Conservation (phyloP, 2,888 invertebrate genomes). For the Mycogona germanica region DNA sequence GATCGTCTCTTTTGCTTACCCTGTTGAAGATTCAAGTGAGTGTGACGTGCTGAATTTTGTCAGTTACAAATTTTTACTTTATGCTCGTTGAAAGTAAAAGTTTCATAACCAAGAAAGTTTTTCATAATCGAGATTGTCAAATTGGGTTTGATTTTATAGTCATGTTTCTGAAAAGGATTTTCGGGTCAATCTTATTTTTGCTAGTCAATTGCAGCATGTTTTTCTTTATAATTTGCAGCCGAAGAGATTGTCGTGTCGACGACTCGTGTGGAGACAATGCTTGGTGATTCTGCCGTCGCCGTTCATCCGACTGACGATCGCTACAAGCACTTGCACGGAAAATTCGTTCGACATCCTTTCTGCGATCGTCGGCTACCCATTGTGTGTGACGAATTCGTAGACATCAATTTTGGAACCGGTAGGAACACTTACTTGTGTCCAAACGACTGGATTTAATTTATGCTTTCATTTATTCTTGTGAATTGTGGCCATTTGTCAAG, state of each 20-base stretch:
- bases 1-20: conserved; percentile 83
- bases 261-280: conserved; percentile 96
- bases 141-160: too few species aligned
- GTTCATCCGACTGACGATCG: conserved; percentile 87
- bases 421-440: conserved; percentile 17
- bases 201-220: conserved; percentile 5
- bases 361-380: conserved; percentile 69
- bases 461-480: background rate
- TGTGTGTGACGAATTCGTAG: conserved; percentile 86
- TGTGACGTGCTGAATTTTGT: too few species aligned
- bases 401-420: conserved; percentile 92
- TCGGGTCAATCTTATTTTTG: too few species aligned
- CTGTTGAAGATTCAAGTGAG: conserved; percentile 49
- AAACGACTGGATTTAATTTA: too few species aligned
- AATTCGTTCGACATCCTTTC: conserved; percentile 77
- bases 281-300: conserved; percentile 94
- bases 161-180: too few species aligned
- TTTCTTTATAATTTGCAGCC: conserved; percentile 32
- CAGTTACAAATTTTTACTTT: too few species aligned
- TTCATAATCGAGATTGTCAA: too few species aligned
- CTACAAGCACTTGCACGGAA: conserved; percentile 71
- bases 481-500: too few species aligned
- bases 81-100: too few species aligned
- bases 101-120: too few species aligned
- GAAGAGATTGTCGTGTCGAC: conserved; percentile 90